Percentiles rank a stretch among this genome's conserved stretches.
Conservation (phyloP, 2,797 vertebrate genomes). For the Phaenicophaeus curvirostris region DNA sequence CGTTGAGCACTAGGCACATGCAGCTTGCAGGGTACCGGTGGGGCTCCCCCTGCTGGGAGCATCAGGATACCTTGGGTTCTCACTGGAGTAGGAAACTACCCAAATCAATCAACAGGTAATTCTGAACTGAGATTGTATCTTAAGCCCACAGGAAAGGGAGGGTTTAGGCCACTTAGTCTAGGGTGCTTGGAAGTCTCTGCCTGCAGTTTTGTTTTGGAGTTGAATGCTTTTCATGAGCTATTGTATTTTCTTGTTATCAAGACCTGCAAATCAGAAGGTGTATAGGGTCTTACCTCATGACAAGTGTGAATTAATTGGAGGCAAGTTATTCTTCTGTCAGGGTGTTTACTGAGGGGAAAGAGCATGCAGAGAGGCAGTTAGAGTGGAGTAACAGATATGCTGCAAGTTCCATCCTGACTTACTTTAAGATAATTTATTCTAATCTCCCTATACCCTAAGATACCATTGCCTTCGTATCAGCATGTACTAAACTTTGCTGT, state of each 20-base stretch:
- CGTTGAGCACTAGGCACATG: fast-evolving
- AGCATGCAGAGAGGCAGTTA: background rate
- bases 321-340: background rate
- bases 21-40: background rate
- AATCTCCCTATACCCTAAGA: background rate
- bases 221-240: background rate
- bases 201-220: background rate
- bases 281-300: background rate
- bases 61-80: background rate
- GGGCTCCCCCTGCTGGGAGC: background rate
- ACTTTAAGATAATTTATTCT: slow-evolving; percentile 24
- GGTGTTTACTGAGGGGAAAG: background rate
- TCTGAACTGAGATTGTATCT: background rate
- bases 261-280: background rate
- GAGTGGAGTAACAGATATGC: background rate
- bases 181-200: background rate
- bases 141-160: background rate
- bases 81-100: background rate
- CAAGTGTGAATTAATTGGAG: background rate
- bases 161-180: background rate
- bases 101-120: background rate
- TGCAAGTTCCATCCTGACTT: slow-evolving; percentile 31
- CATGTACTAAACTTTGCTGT: background rate
- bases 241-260: background rate
- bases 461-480: slow-evolving; percentile 10